These are phyloP conservation scores for Dendrocincla fuliginosa DNA, from an alignment of 2,797 vertebrate genomes.

Conservation along the genomic window DNA sequence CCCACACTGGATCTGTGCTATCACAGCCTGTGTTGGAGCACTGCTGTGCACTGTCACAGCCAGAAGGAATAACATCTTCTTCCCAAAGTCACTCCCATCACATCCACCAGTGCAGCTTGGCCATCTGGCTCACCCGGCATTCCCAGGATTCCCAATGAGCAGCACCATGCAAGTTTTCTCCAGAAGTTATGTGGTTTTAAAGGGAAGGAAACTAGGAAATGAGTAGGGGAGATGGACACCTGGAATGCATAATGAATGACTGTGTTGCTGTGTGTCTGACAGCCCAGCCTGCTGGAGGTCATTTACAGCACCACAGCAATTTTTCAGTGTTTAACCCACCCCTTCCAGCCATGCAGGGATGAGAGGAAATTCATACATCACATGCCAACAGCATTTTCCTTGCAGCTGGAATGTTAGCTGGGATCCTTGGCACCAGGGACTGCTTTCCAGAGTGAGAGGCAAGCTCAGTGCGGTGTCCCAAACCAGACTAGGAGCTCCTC, in stretches of 20 bases:
- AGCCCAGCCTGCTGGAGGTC: neutral
- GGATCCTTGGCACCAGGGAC: neutral
- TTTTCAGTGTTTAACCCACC: neutral
- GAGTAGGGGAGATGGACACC: neutral
- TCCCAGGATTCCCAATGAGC: neutral
- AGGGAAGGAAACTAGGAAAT: neutral
- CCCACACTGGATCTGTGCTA: neutral
- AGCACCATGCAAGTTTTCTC: fast-evolving
- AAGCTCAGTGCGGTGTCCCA: too few relatives aligned
- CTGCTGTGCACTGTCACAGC: neutral
- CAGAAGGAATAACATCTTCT: neutral
- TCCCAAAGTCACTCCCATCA: neutral
- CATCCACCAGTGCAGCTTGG: neutral
- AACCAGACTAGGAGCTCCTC: fast-evolving
- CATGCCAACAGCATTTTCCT: neutral
- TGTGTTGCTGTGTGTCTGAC: neutral
- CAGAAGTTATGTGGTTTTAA: fast-evolving
- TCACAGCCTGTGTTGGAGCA: neutral
- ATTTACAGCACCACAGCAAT: neutral
- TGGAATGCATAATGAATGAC: conserved; percentile 21
- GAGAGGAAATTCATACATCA: conserved; percentile 8
- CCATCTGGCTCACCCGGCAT: too few relatives aligned
- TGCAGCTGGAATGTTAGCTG: neutral
- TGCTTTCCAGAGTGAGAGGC: neutral
- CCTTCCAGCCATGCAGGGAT: neutral